Conservation (phyloP, 2,113 vertebrate species). For the Narcine bancroftii region DNA sequence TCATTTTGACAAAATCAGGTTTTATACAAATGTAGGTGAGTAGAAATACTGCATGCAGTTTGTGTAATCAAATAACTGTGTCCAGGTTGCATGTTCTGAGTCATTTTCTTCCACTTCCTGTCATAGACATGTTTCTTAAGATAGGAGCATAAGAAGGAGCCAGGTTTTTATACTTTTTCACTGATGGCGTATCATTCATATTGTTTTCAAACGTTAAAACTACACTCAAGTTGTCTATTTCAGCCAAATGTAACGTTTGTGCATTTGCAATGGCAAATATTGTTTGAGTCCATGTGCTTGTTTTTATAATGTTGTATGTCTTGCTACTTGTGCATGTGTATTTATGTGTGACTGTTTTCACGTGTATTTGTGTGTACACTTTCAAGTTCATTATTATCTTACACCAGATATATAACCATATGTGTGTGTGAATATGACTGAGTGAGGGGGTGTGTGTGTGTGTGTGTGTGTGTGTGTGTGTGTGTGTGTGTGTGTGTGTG, state of each 20-base stretch:
- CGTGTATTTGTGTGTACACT: too few species aligned
- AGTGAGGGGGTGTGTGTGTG: too few species aligned
- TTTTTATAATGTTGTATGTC: background rate
- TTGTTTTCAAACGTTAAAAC: background rate
- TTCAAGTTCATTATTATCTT: too few species aligned
- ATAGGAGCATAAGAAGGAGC: background rate
- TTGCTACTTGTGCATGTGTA: background rate
- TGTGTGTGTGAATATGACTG: background rate
- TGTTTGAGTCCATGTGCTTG: background rate
- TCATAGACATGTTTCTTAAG: background rate
- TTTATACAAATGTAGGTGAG: background rate
- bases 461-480: background rate
- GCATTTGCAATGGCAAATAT: background rate
- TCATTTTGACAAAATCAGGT: background rate
- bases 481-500: background rate
- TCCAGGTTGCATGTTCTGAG: background rate
- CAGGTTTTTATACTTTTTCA: background rate
- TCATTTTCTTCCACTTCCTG: background rate
- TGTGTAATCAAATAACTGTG: background rate
- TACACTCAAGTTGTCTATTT: background rate
- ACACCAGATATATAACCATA: too few species aligned
- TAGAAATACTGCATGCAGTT: background rate
- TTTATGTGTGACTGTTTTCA: too few species aligned
- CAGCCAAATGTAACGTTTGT: background rate
- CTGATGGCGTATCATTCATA: background rate